Conservation (phyloP, 2,888 invertebrate species). For the Mythimna vitellina region DNA sequence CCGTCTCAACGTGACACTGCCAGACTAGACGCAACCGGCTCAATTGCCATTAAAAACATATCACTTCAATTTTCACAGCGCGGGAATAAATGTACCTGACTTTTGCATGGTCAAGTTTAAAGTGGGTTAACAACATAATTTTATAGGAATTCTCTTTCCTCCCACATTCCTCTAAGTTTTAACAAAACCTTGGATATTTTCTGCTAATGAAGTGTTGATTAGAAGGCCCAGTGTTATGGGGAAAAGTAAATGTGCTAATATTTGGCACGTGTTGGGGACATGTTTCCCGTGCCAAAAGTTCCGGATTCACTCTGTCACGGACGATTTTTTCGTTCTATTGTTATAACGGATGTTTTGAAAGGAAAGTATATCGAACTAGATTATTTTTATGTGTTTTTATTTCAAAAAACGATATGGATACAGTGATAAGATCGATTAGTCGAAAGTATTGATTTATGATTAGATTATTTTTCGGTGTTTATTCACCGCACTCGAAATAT, state of each 20-base stretch:
- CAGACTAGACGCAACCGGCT: no score
- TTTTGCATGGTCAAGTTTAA: conserved; percentile 12
- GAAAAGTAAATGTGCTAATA: conserved; percentile 48
- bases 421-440: conserved; percentile 15
- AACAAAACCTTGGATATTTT: conserved; percentile 46
- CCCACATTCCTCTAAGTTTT: conserved; percentile 4
- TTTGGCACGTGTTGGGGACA: conserved; percentile 56
- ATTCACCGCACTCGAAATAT: background rate
- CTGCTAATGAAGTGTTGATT: conserved; percentile 54
- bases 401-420: conserved; percentile 1
- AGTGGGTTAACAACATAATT: conserved; percentile 19
- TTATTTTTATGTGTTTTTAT: conserved; percentile 27
- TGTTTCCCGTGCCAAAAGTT: conserved; percentile 59
- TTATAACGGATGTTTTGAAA: conserved; percentile 51
- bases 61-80: background rate
- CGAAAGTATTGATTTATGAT: conserved; percentile 13
- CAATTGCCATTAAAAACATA: background rate
- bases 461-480: conserved; percentile 9
- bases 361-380: conserved; percentile 34
- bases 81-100: background rate
- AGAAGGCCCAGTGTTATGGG: conserved; percentile 35
- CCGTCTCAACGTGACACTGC: no score
- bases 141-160: conserved; percentile 10
- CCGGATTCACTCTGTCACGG: conserved; percentile 58
- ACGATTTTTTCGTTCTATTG: conserved; percentile 60